Evolutionary conservation across 92 coral and sea anemone genomes (phyloP).

Genomic region (Bergia puertoricense): DNA sequence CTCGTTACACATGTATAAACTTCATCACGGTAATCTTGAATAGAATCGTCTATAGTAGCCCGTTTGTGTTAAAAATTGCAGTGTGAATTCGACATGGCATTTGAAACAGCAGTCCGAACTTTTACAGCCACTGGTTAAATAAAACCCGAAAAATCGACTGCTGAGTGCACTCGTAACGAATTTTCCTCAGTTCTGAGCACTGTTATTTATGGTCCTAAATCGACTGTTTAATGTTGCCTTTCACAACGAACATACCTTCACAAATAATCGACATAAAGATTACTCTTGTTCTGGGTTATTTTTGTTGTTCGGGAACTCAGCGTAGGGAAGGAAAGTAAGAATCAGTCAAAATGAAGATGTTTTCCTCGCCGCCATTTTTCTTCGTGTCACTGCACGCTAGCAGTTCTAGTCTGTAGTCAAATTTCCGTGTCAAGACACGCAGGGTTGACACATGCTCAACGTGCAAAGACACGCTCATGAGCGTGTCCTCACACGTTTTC

Average conservation of each 20-base stretch:
- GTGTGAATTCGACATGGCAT: slow-evolving; percentile 2
- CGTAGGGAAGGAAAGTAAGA: too few relatives aligned
- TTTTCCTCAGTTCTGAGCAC: background rate
- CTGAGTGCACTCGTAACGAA: background rate
- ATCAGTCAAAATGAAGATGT: too few relatives aligned
- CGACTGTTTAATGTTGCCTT: background rate
- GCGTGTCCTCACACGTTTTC: too few relatives aligned
- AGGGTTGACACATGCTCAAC: too few relatives aligned
- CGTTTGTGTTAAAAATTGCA: background rate
- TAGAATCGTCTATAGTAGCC: background rate
- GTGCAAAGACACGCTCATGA: background rate
- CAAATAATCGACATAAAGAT: background rate
- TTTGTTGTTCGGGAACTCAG: background rate
- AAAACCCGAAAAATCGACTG: background rate
- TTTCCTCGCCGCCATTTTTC: too few relatives aligned
- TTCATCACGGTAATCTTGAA: background rate
- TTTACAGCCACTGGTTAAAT: background rate
- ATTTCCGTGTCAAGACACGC: too few relatives aligned
- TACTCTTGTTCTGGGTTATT: slow-evolving; percentile 4
- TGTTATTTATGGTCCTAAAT: background rate
- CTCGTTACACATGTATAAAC: background rate
- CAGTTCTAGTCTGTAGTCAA: too few relatives aligned
- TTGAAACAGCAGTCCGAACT: background rate
- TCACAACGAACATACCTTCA: slow-evolving; percentile 16
- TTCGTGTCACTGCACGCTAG: too few relatives aligned